Evolutionary conservation across 2,113 vertebrate genomes (phyloP).

Genomic region (Prietella phreatophila): DNA sequence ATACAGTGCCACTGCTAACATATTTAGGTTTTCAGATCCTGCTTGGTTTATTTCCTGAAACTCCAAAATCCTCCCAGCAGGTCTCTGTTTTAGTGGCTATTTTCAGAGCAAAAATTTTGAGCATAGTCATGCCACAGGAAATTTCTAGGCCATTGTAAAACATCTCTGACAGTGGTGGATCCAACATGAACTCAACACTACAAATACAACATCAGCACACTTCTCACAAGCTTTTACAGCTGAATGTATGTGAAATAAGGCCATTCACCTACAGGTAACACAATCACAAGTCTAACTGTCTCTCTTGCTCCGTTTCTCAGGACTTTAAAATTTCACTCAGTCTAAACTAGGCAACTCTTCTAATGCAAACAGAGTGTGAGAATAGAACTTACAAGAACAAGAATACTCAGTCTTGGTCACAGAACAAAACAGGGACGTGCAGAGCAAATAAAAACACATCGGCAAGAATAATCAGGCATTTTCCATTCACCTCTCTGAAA

Average conservation of each 20-base stretch:
- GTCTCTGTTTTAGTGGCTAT: neutral
- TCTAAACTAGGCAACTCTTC: neutral
- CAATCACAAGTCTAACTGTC: neutral
- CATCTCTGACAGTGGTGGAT: neutral
- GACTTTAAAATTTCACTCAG: neutral
- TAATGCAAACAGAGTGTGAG: neutral
- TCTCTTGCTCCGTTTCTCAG: neutral
- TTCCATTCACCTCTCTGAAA: slow-evolving; percentile 58
- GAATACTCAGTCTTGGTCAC: neutral
- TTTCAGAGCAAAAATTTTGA: neutral
- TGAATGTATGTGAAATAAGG: slow-evolving; percentile 5
- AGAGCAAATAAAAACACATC: neutral
- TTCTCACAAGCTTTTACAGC: neutral
- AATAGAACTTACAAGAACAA: neutral
- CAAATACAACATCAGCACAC: neutral
- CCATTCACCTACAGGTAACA: neutral
- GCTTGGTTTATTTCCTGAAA: neutral
- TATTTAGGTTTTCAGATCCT: neutral
- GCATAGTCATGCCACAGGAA: neutral
- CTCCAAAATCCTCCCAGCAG: neutral
- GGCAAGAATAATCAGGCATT: slow-evolving; percentile 35
- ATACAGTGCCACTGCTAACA: neutral
- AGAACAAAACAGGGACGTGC: neutral
- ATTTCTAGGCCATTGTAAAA: neutral
- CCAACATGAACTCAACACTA: neutral